Evolutionary conservation across 30 jellyfish, hydroid and myxozoan species (phyloP), one percentile per base, ranked within the genome.

Genomic region (Chrysaora quinquecirrha): DNA sequence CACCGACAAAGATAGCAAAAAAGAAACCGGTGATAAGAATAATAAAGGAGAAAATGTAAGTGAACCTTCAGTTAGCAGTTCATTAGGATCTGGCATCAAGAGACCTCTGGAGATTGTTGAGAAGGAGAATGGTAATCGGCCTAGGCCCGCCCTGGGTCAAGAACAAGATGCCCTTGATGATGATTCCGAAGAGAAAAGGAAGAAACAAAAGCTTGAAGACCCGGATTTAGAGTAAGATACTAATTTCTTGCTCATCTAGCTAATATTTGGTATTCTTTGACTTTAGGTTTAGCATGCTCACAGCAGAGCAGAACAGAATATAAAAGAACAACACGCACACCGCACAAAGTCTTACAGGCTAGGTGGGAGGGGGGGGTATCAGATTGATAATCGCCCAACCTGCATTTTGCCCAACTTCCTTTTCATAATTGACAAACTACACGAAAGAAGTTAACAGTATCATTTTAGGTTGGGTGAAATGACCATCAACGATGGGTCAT

Each of bases 31-130:
- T 2, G 29, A 7, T 10, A 10, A 16, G 3, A 52, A 20, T 9
- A 19, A 52, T 20, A 52, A 52, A 2, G 68, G 27, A 9, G 19
- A 52, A 52, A 52, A 52, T 3, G 68, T 4, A 4, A 25, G 4
- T 3, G 68, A 52, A 19, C 12, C 12, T 52, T 4, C 2, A 4
- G 9, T 25, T 10, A 19, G 29, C 3, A 52, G 68, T 52, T 52
- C 68, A 2, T 10, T 3, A 52, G 68, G 12, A 2, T 52, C 68
- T 52, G 27, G 68, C 7, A 3, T 20, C 27, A 52, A 52, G 25
- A 52, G 68, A 52, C 25, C 68, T 52, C 19, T 52, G 29, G n/a
- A n/a, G n/a, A n/a, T n/a, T n/a, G n/a, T n/a, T n/a, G 68, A 52
- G 2, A 52, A 19, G 27, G 29, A 19, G 25, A 25, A 19, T 19